Conservation (phyloP, 1,140 invertebrate genomes). For the Trigoniulus corallinus region DNA sequence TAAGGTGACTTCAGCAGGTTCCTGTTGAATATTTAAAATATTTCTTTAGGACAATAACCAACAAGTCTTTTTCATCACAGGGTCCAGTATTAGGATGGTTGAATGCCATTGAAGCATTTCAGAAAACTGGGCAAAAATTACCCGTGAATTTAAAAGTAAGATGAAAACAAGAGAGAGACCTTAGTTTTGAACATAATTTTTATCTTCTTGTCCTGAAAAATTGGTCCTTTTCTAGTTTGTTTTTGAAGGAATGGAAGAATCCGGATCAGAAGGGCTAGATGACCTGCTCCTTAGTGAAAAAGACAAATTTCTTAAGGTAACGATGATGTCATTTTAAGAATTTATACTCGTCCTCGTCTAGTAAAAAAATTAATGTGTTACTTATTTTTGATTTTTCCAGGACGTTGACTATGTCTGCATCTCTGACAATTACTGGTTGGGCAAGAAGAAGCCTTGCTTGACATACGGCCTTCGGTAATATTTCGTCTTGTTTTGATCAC, state of each 20-base stretch:
- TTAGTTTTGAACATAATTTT: no score
- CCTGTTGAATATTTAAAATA: background rate
- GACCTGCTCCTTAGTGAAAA: constrained; percentile 59
- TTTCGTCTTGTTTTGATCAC: constrained; percentile 1
- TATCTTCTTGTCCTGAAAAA: no score
- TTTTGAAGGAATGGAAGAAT: constrained; percentile 98
- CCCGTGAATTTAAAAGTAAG: constrained; percentile 81
- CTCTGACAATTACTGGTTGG: constrained; percentile 98
- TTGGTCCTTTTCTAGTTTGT: constrained; percentile 47
- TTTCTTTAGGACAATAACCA: background rate
- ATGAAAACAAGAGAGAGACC: no score
- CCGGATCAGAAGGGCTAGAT: constrained; percentile 86
- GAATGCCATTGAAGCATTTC: constrained; percentile 77
- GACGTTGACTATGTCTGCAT: constrained; percentile 90
- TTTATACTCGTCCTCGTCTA: background rate
- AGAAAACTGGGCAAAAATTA: constrained; percentile 46
- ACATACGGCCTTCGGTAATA: constrained; percentile 75
- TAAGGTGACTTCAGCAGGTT: constrained; percentile 39
- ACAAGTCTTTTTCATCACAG: constrained; percentile 10
- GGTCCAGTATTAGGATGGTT: constrained; percentile 68
- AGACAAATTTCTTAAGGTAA: constrained; percentile 50
- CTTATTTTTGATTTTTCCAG: constrained; percentile 13
- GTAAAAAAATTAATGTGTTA: background rate
- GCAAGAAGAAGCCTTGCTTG: constrained; percentile 87
- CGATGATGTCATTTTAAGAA: background rate